phyloP scores from a whole-genome alignment of 2,113 vertebrate genomes.

The Smithornis capensis region DNA sequence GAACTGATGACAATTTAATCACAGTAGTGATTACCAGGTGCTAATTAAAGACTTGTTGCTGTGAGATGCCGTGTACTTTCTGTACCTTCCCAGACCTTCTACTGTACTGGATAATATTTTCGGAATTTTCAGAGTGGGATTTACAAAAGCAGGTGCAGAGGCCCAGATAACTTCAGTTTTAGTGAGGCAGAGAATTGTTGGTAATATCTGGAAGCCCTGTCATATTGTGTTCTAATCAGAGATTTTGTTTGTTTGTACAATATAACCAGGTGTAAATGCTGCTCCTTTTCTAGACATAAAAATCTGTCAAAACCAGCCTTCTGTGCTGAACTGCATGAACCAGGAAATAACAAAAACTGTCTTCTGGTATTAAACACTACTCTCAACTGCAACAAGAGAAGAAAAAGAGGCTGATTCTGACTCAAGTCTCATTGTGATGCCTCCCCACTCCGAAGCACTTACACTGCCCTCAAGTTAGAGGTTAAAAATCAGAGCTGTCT shows the following conservation, averaged over 20 bases:
- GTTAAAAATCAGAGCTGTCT: not conserved
- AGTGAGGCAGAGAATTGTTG: not conserved
- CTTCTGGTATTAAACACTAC: not conserved
- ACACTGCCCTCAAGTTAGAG: not conserved
- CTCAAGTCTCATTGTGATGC: not conserved
- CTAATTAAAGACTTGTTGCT: conserved; percentile 22
- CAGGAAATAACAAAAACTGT: not conserved
- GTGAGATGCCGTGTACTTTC: not conserved
- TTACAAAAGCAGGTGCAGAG: not conserved
- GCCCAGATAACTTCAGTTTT: not conserved
- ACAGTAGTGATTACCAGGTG: not conserved
- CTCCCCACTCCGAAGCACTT: not conserved
- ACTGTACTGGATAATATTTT: not conserved
- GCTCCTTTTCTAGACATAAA: not conserved
- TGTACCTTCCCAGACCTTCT: not conserved
- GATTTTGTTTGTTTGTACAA: not conserved
- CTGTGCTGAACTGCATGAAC: not conserved
- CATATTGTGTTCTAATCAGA: not conserved
- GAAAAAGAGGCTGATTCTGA: not conserved
- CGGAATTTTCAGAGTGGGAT: not conserved
- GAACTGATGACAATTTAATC: not conserved
- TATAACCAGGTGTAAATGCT: not conserved
- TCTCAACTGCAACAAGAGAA: not conserved
- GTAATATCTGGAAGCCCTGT: not conserved
- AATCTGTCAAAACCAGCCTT: not conserved